Evolutionary conservation across 2,888 invertebrate genomes (phyloP).

Genomic region (Hoplodrina ambigua): DNA sequence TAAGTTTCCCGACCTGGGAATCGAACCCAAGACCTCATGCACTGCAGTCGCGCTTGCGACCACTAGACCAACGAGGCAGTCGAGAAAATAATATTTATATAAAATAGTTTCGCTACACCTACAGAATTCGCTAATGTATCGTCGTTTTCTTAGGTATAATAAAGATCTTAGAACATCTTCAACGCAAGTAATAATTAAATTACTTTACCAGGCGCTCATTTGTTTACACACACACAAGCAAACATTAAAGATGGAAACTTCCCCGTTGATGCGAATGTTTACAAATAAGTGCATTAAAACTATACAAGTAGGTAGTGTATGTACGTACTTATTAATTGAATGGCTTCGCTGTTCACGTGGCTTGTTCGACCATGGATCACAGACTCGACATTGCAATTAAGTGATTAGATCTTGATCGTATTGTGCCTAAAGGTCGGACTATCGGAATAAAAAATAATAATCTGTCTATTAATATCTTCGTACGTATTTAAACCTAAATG

Average conservation of each 20-base stretch:
- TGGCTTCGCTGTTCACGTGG: slow-evolving; percentile 51
- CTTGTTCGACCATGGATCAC: slow-evolving; percentile 14
- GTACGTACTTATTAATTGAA: slow-evolving; percentile 51
- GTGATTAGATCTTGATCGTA: slow-evolving; percentile 24
- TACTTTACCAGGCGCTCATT: not conserved
- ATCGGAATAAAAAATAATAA: not conserved
- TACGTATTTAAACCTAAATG: too few species aligned
- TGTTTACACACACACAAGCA: slow-evolving; percentile 13
- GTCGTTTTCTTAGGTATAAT: not conserved
- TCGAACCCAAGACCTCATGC: too few species aligned
- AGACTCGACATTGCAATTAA: slow-evolving; percentile 49
- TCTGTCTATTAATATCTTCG: slow-evolving; percentile 16
- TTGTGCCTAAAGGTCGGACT: slow-evolving; percentile 37
- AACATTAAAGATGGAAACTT: slow-evolving; percentile 52
- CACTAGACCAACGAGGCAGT: too few species aligned
- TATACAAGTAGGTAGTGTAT: slow-evolving; percentile 1
- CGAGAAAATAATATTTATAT: too few species aligned
- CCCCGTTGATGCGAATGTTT: slow-evolving; percentile 42
- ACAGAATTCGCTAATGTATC: too few species aligned
- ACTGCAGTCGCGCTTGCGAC: too few species aligned
- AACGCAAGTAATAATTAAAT: not conserved
- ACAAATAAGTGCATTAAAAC: slow-evolving; percentile 43
- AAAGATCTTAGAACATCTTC: not conserved
- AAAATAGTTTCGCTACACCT: too few species aligned
- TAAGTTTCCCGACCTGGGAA: too few species aligned